These are phyloP conservation scores for Chymomyza amoena DNA, from an alignment of 2,888 invertebrate genomes.

Conservation along the genomic window DNA sequence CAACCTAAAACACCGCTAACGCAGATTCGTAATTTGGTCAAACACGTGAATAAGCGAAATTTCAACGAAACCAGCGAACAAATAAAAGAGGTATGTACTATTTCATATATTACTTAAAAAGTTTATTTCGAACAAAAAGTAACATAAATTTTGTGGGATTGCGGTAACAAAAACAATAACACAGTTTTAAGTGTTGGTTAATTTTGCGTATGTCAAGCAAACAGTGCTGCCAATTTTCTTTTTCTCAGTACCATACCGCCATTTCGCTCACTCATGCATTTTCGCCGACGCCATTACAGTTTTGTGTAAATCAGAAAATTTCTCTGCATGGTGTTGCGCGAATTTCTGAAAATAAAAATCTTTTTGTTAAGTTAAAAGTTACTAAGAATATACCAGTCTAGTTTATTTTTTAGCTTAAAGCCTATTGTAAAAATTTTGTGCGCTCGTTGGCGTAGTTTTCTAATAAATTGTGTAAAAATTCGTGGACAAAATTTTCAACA, in stretches of 20 bases:
- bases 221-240: conserved; percentile 55
- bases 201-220: conserved; percentile 45
- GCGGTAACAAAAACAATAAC: conserved; percentile 22
- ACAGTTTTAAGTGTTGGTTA: conserved; percentile 51
- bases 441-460: conserved; percentile 30
- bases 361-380: conserved; percentile 54
- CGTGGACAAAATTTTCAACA: background rate
- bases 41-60: conserved; percentile 97
- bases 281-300: conserved; percentile 79
- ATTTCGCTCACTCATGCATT: conserved; percentile 73
- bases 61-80: conserved; percentile 93
- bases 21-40: conserved; percentile 98
- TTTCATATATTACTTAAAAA: background rate
- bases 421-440: conserved; percentile 32
- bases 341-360: conserved; percentile 40
- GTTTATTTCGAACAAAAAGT: background rate
- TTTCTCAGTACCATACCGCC: conserved; percentile 39
- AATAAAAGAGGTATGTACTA: conserved; percentile 88
- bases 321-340: conserved; percentile 64
- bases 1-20: conserved; percentile 98
- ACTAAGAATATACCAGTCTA: conserved; percentile 48
- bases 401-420: conserved; percentile 25
- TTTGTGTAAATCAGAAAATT: conserved; percentile 72
- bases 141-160: background rate
- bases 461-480: conserved; percentile 32